phyloP scores from a whole-genome alignment of 2,797 vertebrate species.

The Leptatherina wallacei region DNA sequence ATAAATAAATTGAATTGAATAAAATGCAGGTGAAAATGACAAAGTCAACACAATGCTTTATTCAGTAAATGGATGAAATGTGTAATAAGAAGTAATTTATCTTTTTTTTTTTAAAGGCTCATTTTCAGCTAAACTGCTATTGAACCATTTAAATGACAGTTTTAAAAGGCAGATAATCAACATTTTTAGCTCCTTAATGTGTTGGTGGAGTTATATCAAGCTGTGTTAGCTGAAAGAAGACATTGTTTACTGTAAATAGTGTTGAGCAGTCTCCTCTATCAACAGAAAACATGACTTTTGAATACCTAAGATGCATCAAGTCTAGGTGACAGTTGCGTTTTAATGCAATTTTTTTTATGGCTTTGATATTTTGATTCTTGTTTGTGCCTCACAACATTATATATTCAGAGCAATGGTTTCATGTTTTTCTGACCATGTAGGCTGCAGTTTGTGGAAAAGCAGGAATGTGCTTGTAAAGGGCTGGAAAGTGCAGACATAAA shows the following conservation, averaged over 20 bases:
- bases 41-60: too few relatives aligned
- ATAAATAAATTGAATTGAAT: too few relatives aligned
- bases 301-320: slow-evolving; percentile 2
- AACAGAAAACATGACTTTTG: slow-evolving; percentile 3
- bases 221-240: slow-evolving; percentile 1
- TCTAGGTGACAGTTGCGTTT: neutral
- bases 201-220: neutral
- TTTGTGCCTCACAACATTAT: neutral
- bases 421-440: neutral
- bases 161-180: neutral
- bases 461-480: neutral
- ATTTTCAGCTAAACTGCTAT: neutral
- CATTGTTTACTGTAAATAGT: slow-evolving; percentile 6
- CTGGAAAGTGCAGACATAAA: neutral
- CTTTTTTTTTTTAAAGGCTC: too few relatives aligned
- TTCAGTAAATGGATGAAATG: too few relatives aligned
- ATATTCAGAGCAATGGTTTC: neutral
- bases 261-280: neutral
- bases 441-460: neutral
- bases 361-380: neutral
- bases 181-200: neutral
- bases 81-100: too few relatives aligned
- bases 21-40: too few relatives aligned
- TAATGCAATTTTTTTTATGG: neutral
- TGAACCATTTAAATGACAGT: neutral